Evolutionary conservation across 2,113 vertebrate species (phyloP).

Genomic region (Corythornis cristatus): DNA sequence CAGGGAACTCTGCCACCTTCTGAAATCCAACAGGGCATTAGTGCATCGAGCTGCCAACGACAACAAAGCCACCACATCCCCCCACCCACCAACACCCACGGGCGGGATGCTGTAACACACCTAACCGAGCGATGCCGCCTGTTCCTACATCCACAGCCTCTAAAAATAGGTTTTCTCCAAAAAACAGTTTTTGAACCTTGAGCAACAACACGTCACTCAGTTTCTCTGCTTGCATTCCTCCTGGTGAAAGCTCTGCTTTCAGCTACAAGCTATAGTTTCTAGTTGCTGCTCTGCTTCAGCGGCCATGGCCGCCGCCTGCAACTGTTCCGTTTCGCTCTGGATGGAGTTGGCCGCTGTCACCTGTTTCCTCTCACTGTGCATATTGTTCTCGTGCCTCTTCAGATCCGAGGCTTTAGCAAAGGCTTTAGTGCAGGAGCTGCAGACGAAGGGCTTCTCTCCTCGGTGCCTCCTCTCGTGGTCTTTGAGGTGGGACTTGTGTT

Average conservation of each 20-base stretch:
- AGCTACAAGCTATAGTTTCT: constrained; percentile 86
- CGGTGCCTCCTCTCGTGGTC: constrained; percentile 96
- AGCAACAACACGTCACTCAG: neutral
- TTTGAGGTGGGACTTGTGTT: constrained; percentile 99
- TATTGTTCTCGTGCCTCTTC: constrained; percentile 99
- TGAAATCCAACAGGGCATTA: constrained; percentile 51
- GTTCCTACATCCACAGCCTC: constrained; percentile 33
- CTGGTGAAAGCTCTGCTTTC: constrained; percentile 18
- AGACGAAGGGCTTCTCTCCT: constrained; percentile 97
- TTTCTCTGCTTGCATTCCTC: neutral
- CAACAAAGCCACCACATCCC: constrained; percentile 48
- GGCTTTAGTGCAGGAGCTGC: constrained; percentile 95
- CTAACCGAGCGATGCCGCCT: constrained; percentile 9
- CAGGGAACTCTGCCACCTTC: constrained; percentile 21
- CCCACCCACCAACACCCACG: constrained; percentile 18
- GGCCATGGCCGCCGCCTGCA: constrained; percentile 87
- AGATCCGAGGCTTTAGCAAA: constrained; percentile 98
- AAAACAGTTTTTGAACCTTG: constrained; percentile 9
- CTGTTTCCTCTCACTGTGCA: constrained; percentile 98
- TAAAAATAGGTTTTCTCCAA: constrained; percentile 17
- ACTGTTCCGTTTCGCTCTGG: constrained; percentile 89
- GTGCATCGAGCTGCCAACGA: constrained; percentile 41
- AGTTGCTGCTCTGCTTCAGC: constrained; percentile 88
- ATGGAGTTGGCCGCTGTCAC: constrained; percentile 85
- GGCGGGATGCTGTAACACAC: constrained; percentile 50